phyloP scores from a whole-genome alignment of 2,113 vertebrate genomes.

The Petrocephalus microphthalmus region DNA sequence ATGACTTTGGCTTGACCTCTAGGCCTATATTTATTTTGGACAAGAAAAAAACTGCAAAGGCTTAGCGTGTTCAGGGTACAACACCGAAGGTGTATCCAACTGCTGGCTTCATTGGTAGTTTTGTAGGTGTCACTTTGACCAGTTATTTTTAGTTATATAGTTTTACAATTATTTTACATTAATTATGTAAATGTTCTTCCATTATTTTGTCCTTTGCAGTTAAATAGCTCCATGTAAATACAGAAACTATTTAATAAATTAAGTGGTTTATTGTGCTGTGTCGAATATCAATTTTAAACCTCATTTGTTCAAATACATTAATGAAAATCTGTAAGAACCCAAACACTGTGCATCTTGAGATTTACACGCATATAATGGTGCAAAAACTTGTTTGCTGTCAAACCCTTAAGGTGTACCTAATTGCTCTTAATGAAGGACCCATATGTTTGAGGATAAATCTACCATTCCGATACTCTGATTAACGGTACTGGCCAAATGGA shows the following conservation, averaged over 20 bases:
- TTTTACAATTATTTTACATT: not conserved
- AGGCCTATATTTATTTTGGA: not conserved
- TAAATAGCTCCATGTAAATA: not conserved
- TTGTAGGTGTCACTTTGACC: not conserved
- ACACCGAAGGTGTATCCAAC: not conserved
- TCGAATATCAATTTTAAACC: not conserved
- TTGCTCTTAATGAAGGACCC: not conserved
- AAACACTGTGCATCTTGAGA: not conserved
- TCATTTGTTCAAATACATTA: not conserved
- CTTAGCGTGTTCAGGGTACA: not conserved
- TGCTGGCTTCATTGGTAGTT: not conserved
- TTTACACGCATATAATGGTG: not conserved
- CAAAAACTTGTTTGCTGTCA: not conserved
- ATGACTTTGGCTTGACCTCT: not conserved
- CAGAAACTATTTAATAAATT: not conserved
- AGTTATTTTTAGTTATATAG: not conserved
- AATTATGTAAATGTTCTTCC: not conserved
- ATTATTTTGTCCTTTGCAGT: not conserved
- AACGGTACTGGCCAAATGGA: not conserved
- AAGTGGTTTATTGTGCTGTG: not conserved
- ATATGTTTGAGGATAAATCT: not conserved
- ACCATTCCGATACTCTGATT: not conserved
- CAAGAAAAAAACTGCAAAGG: not conserved
- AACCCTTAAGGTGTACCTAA: not conserved
- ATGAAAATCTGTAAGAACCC: not conserved